These are phyloP conservation scores for Blennius ocellaris DNA, from an alignment of 2,113 vertebrate genomes.

Conservation along the genomic window DNA sequence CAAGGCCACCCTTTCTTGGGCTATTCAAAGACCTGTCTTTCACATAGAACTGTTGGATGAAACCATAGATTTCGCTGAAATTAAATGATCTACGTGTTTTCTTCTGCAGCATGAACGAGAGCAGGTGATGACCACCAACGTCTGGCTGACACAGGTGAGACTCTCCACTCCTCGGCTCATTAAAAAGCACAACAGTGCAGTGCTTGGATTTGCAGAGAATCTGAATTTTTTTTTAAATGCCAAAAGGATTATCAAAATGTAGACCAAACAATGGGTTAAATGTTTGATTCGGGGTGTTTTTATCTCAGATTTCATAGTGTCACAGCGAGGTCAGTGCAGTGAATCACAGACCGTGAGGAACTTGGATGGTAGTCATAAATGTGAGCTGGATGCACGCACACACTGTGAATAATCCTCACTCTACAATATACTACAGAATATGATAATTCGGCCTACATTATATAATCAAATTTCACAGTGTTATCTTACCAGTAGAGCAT, in stretches of 20 bases:
- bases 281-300: slow-evolving; percentile 6
- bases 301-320: slow-evolving; percentile 6
- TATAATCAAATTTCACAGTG: slow-evolving; percentile 26
- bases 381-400: slow-evolving; percentile 1
- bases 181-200: too few relatives aligned
- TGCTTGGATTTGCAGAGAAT: too few relatives aligned
- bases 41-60: slow-evolving; percentile 3
- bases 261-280: neutral
- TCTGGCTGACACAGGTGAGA: slow-evolving; percentile 94
- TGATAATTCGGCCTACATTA: slow-evolving; percentile 2
- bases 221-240: slow-evolving; percentile 2
- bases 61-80: neutral
- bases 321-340: slow-evolving; percentile 8
- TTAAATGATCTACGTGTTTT: slow-evolving; percentile 15
- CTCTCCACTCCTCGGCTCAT: slow-evolving; percentile 8
- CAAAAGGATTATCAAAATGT: neutral
- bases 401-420: neutral
- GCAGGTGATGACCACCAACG: slow-evolving; percentile 96
- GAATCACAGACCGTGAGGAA: slow-evolving; percentile 3
- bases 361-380: slow-evolving; percentile 5
- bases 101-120: slow-evolving; percentile 89
- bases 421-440: neutral
- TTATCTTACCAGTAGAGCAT: slow-evolving; percentile 26
- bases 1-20: neutral
- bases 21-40: neutral